These are phyloP conservation scores for Mamestra brassicae DNA, from an alignment of 2,888 invertebrate species.

Conservation along the genomic window DNA sequence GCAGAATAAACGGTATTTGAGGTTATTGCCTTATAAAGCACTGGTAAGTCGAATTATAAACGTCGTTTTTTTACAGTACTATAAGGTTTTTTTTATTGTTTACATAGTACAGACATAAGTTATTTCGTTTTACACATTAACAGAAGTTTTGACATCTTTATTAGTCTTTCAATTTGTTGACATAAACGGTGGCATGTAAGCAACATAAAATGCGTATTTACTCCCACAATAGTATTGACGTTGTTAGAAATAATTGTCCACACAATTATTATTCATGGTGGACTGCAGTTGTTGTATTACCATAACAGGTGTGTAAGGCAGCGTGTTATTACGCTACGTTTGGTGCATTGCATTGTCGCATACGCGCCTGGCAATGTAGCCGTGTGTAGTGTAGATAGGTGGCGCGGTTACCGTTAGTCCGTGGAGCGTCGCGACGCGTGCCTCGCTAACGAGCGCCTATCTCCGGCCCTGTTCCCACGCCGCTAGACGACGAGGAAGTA, in stretches of 20 bases:
- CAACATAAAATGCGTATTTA: conserved; percentile 39
- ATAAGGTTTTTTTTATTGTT: conserved; percentile 7
- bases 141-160: background rate
- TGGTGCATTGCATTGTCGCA: conserved; percentile 65
- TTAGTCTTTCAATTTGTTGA: background rate
- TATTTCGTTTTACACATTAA: background rate
- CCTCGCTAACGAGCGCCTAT: conserved; percentile 87
- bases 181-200: background rate
- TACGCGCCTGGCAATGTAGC: conserved; percentile 49
- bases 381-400: conserved; percentile 55
- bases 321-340: conserved; percentile 61
- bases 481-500: conserved; percentile 86
- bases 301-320: conserved; percentile 67
- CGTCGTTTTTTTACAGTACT: conserved; percentile 2
- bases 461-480: conserved; percentile 87
- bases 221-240: conserved; percentile 37
- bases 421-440: conserved; percentile 76
- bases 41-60: conserved; percentile 13
- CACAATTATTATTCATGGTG: conserved; percentile 62
- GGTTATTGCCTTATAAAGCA: conserved; percentile 49
- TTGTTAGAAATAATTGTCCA: conserved; percentile 60
- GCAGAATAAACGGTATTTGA: conserved; percentile 51
- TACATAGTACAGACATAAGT: background rate
- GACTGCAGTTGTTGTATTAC: conserved; percentile 62
- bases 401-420: conserved; percentile 69